Conservation (phyloP, 2,797 vertebrate genomes). For the Erethizon dorsatum region DNA sequence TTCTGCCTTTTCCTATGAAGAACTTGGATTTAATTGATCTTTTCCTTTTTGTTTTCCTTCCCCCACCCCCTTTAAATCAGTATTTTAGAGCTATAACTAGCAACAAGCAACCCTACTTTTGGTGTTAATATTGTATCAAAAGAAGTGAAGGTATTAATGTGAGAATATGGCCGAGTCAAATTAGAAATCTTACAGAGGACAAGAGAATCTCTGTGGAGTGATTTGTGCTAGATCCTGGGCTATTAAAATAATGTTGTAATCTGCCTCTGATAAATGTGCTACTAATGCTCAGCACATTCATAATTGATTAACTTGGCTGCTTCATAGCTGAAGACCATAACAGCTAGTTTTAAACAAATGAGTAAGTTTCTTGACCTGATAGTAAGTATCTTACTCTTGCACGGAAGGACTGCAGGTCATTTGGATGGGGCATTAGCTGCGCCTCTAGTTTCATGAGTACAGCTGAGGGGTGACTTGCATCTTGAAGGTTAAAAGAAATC, state of each 20-base stretch:
- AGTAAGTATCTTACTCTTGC: conserved; percentile 66
- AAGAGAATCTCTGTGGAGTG: conserved; percentile 54
- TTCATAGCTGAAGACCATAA: conserved; percentile 61
- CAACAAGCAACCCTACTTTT: conserved; percentile 51
- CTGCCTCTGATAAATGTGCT: conserved; percentile 72
- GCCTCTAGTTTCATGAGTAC: conserved; percentile 64
- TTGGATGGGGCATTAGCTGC: conserved; percentile 54
- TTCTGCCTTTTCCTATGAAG: conserved; percentile 52
- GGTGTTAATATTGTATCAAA: conserved; percentile 62
- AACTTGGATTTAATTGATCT: conserved; percentile 49
- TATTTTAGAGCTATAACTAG: conserved; percentile 68
- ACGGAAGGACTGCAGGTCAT: background rate
- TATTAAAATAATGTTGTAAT: conserved; percentile 76
- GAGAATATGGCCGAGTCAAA: conserved; percentile 52
- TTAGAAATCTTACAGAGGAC: conserved; percentile 61
- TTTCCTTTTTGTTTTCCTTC: background rate
- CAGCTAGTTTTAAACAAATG: conserved; percentile 75
- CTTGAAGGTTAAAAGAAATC: conserved; percentile 76
- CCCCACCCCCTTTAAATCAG: background rate
- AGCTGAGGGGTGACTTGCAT: conserved; percentile 67
- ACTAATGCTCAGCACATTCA: conserved; percentile 73
- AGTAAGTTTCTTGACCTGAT: conserved; percentile 74
- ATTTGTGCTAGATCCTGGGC: conserved; percentile 62
- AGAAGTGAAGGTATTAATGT: conserved; percentile 20
- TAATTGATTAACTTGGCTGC: conserved; percentile 76